phyloP scores from a whole-genome alignment of 2,888 invertebrate genomes.

The Encarsia formosa region DNA sequence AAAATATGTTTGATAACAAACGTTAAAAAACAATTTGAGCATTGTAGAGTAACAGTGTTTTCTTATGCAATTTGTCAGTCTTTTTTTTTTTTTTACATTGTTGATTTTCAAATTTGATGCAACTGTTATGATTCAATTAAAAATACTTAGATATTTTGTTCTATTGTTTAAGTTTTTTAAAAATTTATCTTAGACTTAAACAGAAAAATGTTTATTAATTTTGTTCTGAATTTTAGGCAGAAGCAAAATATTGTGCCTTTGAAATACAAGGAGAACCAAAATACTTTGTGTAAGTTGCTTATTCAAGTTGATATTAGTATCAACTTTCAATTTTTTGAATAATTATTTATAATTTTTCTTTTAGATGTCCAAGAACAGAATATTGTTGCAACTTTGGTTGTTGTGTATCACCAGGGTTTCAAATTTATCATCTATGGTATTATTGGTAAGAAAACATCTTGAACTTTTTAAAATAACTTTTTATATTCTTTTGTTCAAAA shows the following conservation, averaged over 20 bases:
- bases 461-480: constrained; percentile 1
- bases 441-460: constrained; percentile 51
- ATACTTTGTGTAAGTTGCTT: constrained; percentile 49
- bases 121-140: too few relatives aligned
- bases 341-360: constrained; percentile 15
- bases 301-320: neutral
- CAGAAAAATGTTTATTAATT: too few relatives aligned
- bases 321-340: neutral
- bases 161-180: too few relatives aligned
- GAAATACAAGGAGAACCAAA: constrained; percentile 51
- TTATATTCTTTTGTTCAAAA: neutral
- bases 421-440: constrained; percentile 58
- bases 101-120: too few relatives aligned
- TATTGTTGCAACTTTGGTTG: constrained; percentile 57
- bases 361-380: constrained; percentile 53
- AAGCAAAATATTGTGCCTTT: constrained; percentile 52
- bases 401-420: constrained; percentile 55
- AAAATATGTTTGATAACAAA: too few relatives aligned
- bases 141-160: too few relatives aligned
- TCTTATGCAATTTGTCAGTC: too few relatives aligned
- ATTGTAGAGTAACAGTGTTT: too few relatives aligned
- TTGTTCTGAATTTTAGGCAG: constrained; percentile 37
- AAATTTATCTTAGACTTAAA: neutral
- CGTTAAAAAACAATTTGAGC: too few relatives aligned
- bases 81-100: too few relatives aligned